Conservation (phyloP, 2,888 invertebrate species). For the Nephrotoma flavescens region DNA sequence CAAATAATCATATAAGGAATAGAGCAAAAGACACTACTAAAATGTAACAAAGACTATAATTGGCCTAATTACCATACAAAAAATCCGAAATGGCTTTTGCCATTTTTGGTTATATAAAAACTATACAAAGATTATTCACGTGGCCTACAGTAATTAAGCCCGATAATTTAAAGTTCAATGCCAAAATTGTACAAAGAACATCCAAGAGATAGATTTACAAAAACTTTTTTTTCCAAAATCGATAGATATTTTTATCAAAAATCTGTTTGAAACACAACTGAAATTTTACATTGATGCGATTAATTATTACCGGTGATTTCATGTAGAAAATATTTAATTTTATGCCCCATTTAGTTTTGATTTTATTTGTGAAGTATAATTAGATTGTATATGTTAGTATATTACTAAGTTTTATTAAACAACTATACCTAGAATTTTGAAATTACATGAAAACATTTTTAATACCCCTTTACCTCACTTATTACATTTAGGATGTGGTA, state of each 20-base stretch:
- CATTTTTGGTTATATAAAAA: not conserved
- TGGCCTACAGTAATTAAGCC: not conserved
- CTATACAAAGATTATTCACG: not conserved
- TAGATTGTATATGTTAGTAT: not conserved
- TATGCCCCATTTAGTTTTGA: not conserved
- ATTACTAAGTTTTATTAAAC: not conserved
- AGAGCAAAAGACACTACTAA: not conserved
- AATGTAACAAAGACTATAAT: not conserved
- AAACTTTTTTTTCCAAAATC: not conserved
- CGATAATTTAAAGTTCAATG: not conserved
- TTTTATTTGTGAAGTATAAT: not conserved
- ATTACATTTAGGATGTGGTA: too few relatives aligned
- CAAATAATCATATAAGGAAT: not conserved
- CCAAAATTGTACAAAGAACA: not conserved
- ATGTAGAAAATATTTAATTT: not conserved
- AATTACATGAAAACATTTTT: not conserved
- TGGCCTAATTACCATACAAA: not conserved
- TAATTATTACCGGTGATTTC: not conserved
- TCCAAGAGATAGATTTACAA: not conserved
- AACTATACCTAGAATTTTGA: not conserved
- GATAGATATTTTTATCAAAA: not conserved
- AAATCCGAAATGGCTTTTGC: not conserved
- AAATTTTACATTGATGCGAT: not conserved
- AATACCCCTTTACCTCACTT: too few relatives aligned
- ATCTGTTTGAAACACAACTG: not conserved